Percentiles rank a stretch among this genome's conserved stretches.
Conservation (phyloP, 2,888 invertebrate genomes). For the Athalia rosae region DNA sequence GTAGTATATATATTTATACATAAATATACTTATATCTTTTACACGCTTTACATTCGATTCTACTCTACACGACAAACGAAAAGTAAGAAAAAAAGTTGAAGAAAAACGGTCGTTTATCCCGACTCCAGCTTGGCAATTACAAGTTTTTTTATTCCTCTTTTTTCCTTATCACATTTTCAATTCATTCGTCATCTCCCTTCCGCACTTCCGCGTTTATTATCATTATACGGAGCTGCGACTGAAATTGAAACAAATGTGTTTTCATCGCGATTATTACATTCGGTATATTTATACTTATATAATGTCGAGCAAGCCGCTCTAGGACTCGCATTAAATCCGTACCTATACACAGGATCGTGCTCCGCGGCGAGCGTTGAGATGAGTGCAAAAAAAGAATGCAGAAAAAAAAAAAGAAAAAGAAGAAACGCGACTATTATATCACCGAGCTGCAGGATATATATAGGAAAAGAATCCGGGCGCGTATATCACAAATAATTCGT, state of each 20-base stretch:
- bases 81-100: too few species aligned
- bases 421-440: background rate
- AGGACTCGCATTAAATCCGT: background rate
- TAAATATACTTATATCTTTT: constrained; percentile 12
- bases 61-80: background rate
- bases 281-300: background rate
- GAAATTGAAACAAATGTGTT: constrained; percentile 67
- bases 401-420: background rate
- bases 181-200: constrained; percentile 63
- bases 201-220: background rate
- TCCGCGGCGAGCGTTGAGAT: too few species aligned
- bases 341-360: too few species aligned
- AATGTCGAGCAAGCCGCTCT: background rate
- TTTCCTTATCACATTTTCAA: constrained; percentile 71
- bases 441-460: background rate
- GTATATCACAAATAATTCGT: constrained; percentile 66
- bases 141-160: constrained; percentile 60
- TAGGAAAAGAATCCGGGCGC: too few species aligned
- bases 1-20: too few species aligned
- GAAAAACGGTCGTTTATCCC: too few species aligned
- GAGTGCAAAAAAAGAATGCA: too few species aligned
- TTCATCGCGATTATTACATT: constrained; percentile 66
- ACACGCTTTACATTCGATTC: constrained; percentile 11
- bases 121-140: constrained; percentile 59
- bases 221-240: background rate